A percentile compares a stretch with the other conserved stretches of the same genome.
Evolutionary conservation across 1,140 invertebrate genomes (phyloP).

Genomic region (Lepidotrigona ventralis): DNA sequence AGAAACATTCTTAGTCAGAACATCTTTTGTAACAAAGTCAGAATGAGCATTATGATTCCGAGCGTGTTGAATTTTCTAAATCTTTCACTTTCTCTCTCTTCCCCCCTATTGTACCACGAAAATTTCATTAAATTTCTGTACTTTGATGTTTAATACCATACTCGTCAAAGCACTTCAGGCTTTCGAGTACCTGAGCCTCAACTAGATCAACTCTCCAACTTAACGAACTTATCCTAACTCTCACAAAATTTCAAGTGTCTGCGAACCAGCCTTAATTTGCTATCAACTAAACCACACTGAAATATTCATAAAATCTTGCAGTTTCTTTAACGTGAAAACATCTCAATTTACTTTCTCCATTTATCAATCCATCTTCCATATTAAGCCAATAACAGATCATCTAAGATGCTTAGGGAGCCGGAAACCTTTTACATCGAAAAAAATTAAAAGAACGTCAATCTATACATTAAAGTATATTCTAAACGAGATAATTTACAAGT

Average conservation of each 20-base stretch:
- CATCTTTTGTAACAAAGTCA: too few relatives aligned
- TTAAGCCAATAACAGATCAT: background rate
- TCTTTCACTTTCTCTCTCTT: background rate
- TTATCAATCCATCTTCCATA: background rate
- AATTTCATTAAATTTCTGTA: background rate
- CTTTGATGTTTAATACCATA: background rate
- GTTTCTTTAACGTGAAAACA: background rate
- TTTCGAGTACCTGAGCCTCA: background rate
- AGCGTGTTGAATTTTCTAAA: background rate
- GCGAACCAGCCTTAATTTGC: background rate
- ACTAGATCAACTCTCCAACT: constrained; percentile 7
- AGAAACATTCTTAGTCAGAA: too few relatives aligned
- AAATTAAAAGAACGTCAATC: too few relatives aligned
- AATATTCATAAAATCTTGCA: background rate
- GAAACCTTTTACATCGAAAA: too few relatives aligned
- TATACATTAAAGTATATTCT: too few relatives aligned
- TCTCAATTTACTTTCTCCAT: background rate
- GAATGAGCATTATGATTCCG: background rate
- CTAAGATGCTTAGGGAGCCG: background rate
- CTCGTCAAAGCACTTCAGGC: background rate
- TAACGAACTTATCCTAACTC: constrained; percentile 14
- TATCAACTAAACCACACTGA: background rate
- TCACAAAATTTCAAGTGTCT: constrained; percentile 5
- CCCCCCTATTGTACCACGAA: background rate
- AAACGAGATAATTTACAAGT: too few relatives aligned